phyloP scores from a whole-genome alignment of 2,113 vertebrate genomes.

The Phalacrocorax carbo region DNA sequence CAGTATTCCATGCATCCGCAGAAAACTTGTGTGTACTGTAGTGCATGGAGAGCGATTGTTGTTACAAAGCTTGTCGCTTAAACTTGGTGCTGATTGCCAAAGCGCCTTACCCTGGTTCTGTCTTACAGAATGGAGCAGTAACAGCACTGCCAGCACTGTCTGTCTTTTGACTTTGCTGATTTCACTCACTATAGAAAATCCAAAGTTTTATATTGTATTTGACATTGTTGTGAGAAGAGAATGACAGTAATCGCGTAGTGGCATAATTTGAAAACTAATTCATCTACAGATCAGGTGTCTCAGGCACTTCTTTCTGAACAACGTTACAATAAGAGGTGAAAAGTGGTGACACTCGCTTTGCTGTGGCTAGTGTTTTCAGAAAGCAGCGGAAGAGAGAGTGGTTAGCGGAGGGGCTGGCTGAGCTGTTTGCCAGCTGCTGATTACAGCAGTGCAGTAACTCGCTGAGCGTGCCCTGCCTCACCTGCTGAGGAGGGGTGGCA shows the following conservation, averaged over 20 bases:
- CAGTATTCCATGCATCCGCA: constrained; percentile 3
- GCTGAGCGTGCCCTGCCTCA: fast-evolving
- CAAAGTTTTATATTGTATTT: constrained; percentile 25
- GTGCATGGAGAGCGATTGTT: not conserved
- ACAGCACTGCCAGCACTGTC: not conserved
- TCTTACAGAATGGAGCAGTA: not conserved
- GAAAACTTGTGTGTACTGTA: not conserved
- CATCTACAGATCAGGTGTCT: not conserved
- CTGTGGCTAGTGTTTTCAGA: not conserved
- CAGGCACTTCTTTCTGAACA: not conserved
- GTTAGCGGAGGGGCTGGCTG: not conserved
- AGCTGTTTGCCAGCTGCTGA: not conserved
- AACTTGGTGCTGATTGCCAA: constrained; percentile 64
- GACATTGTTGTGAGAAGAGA: not conserved
- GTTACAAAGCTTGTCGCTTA: not conserved
- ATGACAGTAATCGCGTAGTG: not conserved
- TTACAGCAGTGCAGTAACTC: not conserved
- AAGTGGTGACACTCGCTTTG: not conserved
- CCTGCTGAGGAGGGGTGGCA: not conserved
- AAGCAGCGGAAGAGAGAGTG: not conserved
- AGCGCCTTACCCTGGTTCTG: constrained; percentile 33
- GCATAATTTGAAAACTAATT: not conserved
- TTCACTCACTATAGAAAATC: constrained; percentile 12
- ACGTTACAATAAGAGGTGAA: not conserved
- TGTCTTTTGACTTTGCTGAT: not conserved